phyloP scores from a whole-genome alignment of 2,888 invertebrate species.

The Dicranocentrus wangi region DNA sequence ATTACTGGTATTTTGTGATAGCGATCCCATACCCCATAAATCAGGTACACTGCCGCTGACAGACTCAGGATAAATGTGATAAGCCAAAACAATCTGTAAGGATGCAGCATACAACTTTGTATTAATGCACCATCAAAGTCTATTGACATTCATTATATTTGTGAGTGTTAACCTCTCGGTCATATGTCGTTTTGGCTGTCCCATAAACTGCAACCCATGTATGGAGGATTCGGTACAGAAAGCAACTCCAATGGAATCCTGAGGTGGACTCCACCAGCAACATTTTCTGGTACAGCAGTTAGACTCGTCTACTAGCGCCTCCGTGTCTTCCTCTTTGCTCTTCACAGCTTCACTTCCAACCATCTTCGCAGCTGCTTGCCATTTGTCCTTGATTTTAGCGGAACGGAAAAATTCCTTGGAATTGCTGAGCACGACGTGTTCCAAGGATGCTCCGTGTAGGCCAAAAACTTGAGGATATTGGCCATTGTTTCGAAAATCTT shows the following conservation, averaged over 20 bases:
- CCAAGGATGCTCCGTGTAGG: conserved; percentile 21
- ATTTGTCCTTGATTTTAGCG: background rate
- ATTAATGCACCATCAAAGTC: no score
- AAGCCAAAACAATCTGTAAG: conserved; percentile 65
- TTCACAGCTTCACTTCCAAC: conserved; percentile 5
- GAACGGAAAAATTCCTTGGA: conserved; percentile 15
- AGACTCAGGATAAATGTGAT: conserved; percentile 50
- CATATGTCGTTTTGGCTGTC: background rate
- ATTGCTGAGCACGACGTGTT: conserved; percentile 15
- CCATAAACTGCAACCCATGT: background rate
- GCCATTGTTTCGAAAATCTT: background rate
- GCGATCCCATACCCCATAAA: conserved; percentile 61
- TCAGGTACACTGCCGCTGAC: conserved; percentile 60
- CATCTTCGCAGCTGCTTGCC: conserved; percentile 9
- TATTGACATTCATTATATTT: no score
- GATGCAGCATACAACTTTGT: no score
- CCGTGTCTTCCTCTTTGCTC: background rate
- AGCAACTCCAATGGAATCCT: background rate
- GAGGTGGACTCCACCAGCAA: background rate
- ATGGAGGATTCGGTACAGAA: conserved; percentile 9
- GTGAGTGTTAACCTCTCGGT: conserved; percentile 6
- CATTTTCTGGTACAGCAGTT: background rate
- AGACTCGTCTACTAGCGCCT: no score
- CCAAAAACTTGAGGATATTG: background rate
- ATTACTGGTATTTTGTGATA: conserved; percentile 63